phyloP scores from a whole-genome alignment of 1,140 invertebrate genomes.

The Parapsyche elsis region DNA sequence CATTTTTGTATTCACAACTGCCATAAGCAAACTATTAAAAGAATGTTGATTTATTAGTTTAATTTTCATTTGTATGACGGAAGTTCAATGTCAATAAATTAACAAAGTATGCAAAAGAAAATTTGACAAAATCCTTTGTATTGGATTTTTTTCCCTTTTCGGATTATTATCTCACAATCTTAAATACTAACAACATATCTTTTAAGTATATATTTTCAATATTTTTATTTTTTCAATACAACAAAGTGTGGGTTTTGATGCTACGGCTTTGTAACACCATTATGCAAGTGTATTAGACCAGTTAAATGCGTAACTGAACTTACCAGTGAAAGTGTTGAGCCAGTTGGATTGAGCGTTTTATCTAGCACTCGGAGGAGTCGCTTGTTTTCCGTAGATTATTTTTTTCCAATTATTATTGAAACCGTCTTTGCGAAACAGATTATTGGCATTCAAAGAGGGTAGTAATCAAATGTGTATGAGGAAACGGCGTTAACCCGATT shows the following conservation, averaged over 20 bases:
- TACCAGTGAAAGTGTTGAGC: slow-evolving; percentile 31
- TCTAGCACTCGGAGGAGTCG: not conserved
- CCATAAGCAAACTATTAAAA: not conserved
- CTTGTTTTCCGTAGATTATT: not conserved
- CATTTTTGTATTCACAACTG: not conserved
- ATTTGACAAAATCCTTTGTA: too few relatives aligned
- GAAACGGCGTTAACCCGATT: too few relatives aligned
- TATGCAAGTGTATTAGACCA: slow-evolving; percentile 28
- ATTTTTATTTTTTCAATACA: not conserved
- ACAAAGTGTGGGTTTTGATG: not conserved
- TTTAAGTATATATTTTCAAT: not conserved
- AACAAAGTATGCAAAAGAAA: not conserved
- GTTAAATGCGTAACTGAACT: slow-evolving; percentile 13
- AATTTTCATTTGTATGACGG: slow-evolving; percentile 21
- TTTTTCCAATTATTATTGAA: too few relatives aligned
- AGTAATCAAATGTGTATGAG: too few relatives aligned
- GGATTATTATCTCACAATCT: too few relatives aligned
- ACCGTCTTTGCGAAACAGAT: too few relatives aligned
- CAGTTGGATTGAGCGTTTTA: slow-evolving; percentile 1
- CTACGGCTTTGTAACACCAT: not conserved
- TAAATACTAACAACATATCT: too few relatives aligned
- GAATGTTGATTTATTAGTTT: slow-evolving; percentile 16
- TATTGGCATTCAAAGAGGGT: too few relatives aligned
- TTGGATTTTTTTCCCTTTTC: too few relatives aligned
- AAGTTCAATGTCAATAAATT: not conserved